These are phyloP conservation scores for Heterotilapia buettikoferi DNA, from an alignment of 2,113 vertebrate species.

Conservation along the genomic window DNA sequence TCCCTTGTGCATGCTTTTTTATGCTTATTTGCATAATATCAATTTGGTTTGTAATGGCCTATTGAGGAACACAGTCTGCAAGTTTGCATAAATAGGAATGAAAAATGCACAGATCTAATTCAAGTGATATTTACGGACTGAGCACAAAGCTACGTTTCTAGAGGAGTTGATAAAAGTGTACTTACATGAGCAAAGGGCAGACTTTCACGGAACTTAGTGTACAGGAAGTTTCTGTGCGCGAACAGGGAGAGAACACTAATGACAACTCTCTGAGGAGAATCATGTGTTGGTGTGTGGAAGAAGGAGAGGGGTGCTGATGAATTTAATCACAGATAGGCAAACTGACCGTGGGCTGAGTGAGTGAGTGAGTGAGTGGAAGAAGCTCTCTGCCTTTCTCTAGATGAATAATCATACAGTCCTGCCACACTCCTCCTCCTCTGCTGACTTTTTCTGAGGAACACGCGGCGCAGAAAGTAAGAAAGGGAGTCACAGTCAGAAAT, in stretches of 20 bases:
- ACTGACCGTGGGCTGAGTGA: constrained; percentile 35
- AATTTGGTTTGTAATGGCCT: constrained; percentile 46
- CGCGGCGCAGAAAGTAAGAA: neutral
- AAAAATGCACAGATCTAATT: neutral
- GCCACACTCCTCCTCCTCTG: constrained; percentile 9
- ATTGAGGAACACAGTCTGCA: constrained; percentile 10
- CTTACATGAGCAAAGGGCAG: neutral
- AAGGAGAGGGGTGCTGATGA: constrained; percentile 13
- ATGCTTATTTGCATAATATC: constrained; percentile 60
- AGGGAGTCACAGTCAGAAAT: constrained; percentile 7
- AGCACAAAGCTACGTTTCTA: neutral
- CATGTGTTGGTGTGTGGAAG: neutral
- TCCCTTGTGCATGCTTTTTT: constrained; percentile 30
- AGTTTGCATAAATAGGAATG: constrained; percentile 30
- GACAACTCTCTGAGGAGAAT: neutral
- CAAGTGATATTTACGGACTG: neutral
- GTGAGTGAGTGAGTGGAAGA: constrained; percentile 10
- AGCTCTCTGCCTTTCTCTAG: neutral
- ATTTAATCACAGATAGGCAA: constrained; percentile 54
- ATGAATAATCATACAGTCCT: constrained; percentile 47
- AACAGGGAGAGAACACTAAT: neutral
- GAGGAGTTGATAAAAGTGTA: neutral
- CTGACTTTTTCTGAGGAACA: constrained; percentile 16
- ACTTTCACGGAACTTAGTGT: neutral
- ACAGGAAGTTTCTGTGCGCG: neutral